Percentiles rank a stretch among this genome's conserved stretches.
Conservation (phyloP, 2,113 vertebrate genomes). For the Pedionomus torquatus region DNA sequence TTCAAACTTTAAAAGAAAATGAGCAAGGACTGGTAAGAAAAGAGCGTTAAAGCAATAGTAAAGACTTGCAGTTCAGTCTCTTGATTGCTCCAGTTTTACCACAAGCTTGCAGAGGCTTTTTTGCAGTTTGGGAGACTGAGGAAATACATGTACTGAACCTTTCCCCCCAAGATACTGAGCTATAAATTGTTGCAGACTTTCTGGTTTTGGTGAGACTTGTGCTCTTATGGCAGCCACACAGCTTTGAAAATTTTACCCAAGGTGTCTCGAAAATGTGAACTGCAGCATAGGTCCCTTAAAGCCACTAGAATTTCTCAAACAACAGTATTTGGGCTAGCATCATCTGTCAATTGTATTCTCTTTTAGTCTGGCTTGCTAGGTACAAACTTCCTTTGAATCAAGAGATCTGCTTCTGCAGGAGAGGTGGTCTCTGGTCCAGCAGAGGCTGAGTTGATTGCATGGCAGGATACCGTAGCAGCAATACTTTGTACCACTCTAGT, state of each 20-base stretch:
- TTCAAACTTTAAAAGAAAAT: neutral
- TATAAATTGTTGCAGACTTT: neutral
- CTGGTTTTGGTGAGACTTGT: neutral
- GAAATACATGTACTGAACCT: neutral
- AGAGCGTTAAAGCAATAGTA: neutral
- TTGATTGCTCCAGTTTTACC: neutral
- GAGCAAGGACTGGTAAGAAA: neutral
- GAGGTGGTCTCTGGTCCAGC: neutral
- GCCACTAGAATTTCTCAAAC: neutral
- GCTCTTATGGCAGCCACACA: rapidly evolving
- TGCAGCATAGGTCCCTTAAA: neutral
- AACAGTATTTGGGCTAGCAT: neutral
- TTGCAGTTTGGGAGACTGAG: rapidly evolving
- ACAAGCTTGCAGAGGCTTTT: neutral
- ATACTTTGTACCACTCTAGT: neutral
- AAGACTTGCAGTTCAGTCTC: neutral
- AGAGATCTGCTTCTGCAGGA: neutral
- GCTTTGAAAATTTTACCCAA: neutral
- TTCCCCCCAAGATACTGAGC: neutral
- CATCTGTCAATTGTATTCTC: neutral
- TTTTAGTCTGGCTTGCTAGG: neutral
- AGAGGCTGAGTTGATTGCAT: rapidly evolving
- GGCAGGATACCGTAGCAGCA: no score
- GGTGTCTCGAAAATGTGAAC: neutral
- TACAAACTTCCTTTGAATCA: neutral